phyloP scores from a whole-genome alignment of 1,140 invertebrate genomes.

The Conopomorpha cramerella region DNA sequence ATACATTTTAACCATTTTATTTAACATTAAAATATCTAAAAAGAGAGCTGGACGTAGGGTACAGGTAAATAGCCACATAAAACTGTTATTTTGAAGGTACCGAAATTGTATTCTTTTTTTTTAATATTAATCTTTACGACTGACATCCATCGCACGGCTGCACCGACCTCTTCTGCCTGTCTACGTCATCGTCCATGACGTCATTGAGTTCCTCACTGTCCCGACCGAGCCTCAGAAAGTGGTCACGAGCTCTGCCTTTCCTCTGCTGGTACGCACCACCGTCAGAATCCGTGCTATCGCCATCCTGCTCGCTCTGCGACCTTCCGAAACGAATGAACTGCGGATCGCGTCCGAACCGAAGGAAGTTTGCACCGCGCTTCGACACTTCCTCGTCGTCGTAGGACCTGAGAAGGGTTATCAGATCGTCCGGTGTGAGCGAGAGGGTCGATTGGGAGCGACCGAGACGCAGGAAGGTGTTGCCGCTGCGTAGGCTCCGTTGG shows the following conservation, averaged over 20 bases:
- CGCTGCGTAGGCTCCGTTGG: slow-evolving; percentile 24
- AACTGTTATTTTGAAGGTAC: no score
- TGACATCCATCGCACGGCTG: slow-evolving; percentile 33
- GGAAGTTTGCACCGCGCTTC: slow-evolving; percentile 30
- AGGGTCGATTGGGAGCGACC: slow-evolving; percentile 37
- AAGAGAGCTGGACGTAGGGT: no score
- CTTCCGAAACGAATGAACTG: slow-evolving; percentile 42
- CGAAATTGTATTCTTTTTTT: no score
- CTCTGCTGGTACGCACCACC: slow-evolving; percentile 30
- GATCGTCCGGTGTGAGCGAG: slow-evolving; percentile 31
- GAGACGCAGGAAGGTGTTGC: slow-evolving; percentile 43
- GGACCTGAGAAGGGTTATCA: slow-evolving; percentile 26
- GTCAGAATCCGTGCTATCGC: slow-evolving; percentile 25
- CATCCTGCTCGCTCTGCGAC: slow-evolving; percentile 25
- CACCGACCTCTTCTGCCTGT: slow-evolving; percentile 29
- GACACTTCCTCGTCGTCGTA: slow-evolving; percentile 34
- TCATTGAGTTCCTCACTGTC: slow-evolving; percentile 36
- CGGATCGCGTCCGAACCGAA: slow-evolving; percentile 35
- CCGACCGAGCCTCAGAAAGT: slow-evolving; percentile 42
- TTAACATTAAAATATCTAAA: no score
- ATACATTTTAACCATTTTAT: no score
- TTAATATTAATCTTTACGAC: no score
- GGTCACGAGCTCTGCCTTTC: slow-evolving; percentile 36
- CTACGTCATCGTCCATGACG: slow-evolving; percentile 17
- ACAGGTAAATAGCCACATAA: no score